Evolutionary conservation across 2,797 vertebrate species (phyloP).

Genomic region (Malacoraja senta): DNA sequence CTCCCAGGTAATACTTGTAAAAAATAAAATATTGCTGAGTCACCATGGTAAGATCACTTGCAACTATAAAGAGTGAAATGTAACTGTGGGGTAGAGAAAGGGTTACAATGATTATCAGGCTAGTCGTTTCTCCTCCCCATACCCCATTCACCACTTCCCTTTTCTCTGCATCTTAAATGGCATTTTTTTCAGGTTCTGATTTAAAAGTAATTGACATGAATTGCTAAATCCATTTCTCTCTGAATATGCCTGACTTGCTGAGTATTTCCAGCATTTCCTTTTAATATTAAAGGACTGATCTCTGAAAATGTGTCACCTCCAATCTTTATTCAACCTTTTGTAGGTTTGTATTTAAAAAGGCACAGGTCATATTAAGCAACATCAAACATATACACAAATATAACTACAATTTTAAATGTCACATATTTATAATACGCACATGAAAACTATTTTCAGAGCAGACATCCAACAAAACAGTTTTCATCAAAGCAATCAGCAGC

Average conservation of each 20-base stretch:
- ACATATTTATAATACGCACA: background rate
- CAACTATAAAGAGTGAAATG: background rate
- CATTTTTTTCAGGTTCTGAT: too few relatives aligned
- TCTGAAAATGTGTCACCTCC: background rate
- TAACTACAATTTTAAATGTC: background rate
- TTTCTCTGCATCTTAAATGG: too few relatives aligned
- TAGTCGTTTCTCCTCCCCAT: too few relatives aligned
- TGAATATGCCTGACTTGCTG: too few relatives aligned
- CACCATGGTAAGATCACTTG: background rate
- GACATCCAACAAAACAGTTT: background rate
- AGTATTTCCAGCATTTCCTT: too few relatives aligned
- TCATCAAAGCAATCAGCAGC: background rate
- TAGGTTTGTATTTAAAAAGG: background rate
- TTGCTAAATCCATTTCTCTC: too few relatives aligned
- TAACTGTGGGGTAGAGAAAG: background rate
- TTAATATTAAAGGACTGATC: too few relatives aligned
- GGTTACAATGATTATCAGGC: too few relatives aligned
- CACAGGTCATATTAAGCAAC: background rate
- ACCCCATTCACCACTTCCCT: too few relatives aligned
- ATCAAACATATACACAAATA: background rate
- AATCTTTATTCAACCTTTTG: background rate
- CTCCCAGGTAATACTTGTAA: background rate
- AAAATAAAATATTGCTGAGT: background rate
- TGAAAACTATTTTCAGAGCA: background rate
- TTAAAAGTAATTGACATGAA: too few relatives aligned